These are phyloP conservation scores for Pseudomyrmex pallidus DNA, from an alignment of 1,140 invertebrate genomes.

Conservation along the genomic window DNA sequence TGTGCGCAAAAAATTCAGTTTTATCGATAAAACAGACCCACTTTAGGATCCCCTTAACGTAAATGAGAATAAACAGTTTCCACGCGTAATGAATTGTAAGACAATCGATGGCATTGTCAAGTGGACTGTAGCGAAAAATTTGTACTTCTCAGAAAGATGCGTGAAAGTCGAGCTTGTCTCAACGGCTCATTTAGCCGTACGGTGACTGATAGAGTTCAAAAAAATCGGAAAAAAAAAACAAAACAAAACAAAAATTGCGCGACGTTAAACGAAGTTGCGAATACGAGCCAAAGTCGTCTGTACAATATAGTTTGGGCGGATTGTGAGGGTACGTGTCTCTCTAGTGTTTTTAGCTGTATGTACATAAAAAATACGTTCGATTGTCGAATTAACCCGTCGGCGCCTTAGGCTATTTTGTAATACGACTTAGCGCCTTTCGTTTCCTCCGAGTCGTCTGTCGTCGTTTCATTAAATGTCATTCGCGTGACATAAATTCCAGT, in stretches of 20 bases:
- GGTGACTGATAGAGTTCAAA: slow-evolving; percentile 39
- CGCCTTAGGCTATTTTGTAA: slow-evolving; percentile 50
- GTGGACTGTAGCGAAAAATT: neutral
- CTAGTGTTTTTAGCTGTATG: slow-evolving; percentile 31
- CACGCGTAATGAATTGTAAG: neutral
- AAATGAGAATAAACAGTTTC: neutral
- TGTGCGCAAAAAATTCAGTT: too few relatives aligned
- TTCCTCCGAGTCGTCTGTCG: neutral
- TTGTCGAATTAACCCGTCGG: slow-evolving; percentile 22
- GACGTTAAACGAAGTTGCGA: slow-evolving; percentile 25
- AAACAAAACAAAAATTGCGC: neutral
- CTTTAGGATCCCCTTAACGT: too few relatives aligned
- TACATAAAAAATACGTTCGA: slow-evolving; percentile 10
- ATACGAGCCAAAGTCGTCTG: slow-evolving; percentile 43
- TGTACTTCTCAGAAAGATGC: neutral
- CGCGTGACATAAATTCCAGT: slow-evolving; percentile 13
- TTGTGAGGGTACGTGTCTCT: slow-evolving; percentile 49
- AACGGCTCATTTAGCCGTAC: neutral
- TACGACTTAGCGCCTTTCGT: slow-evolving; percentile 42
- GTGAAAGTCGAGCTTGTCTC: slow-evolving; percentile 3
- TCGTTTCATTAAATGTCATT: neutral
- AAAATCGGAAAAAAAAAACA: slow-evolving; percentile 7
- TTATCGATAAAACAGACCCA: too few relatives aligned
- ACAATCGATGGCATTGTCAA: neutral
- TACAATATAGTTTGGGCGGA: slow-evolving; percentile 10